Base-by-base conservation (phyloP, 1,140 invertebrate genomes). In the Drosophila tani region DNA sequence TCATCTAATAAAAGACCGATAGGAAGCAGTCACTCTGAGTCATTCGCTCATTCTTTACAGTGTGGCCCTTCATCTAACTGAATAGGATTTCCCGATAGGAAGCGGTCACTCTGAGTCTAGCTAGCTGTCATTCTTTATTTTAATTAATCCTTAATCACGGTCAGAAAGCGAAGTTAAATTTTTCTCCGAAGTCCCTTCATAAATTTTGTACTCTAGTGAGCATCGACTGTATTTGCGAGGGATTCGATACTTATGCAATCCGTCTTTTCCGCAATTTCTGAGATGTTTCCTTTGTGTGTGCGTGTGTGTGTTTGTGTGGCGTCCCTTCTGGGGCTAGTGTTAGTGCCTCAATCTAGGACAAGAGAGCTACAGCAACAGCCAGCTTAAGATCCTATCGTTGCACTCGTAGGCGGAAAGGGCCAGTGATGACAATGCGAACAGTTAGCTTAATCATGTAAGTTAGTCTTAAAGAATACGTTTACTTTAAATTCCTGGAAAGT, bases 381-480 rank as follows among this genome's bases (percentile, higher is more conserved):
- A 60, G 15, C 59, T 64, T 19, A 12, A 38, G 64, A 40, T 38
- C 47, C 58, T 47, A 67, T 64, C 58, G 12, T 17, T 19, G 41
- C 17, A 19, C 41, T 24, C 29, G 12, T 32, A 49, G 24, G 14
- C 9, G 27, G 17, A 29, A 12, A 55, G 46, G 47, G 47, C 27
- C 60, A 50, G 21, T 19, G 49, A 38, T 51, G 19, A 24, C 19
- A 63, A 56, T 63, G 60, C 47, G 19, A 65, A 56, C 32, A 45
- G 45, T 40, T 69, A 68, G 63, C 35, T 35, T 69, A 69, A 69
- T 68, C 66, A 51, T 9, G 9, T 74, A 74, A 74, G 70, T 74
- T 74, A 74, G 68, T 74, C 70, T 74, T 74, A 74, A 74, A 71
- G 15, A 43, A 24, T 69, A 69, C 47, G 24, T 46, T 9, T 70